A percentile compares a stretch with the other conserved stretches of the same genome.
These are phyloP conservation scores for Otolemur crassicaudatus DNA, from an alignment of 2,797 vertebrate genomes.

Conservation along the genomic window DNA sequence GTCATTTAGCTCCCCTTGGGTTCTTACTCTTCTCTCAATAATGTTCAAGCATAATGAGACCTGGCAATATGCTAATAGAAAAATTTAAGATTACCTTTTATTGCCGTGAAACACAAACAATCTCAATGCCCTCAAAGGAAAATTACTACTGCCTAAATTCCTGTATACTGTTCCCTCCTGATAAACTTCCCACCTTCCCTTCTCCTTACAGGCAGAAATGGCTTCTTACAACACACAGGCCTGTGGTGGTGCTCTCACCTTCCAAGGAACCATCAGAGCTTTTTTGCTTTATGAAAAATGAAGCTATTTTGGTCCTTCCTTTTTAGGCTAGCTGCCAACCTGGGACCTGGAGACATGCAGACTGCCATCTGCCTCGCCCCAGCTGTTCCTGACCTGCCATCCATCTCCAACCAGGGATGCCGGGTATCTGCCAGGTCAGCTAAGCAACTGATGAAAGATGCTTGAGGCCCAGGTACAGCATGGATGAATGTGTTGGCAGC, in stretches of 20 bases:
- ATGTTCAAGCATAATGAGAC: slow-evolving; percentile 19
- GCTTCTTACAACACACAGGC: neutral
- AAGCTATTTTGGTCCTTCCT: slow-evolving; percentile 69
- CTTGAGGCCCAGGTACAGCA: neutral
- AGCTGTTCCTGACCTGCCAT: slow-evolving; percentile 77
- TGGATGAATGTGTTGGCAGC: slow-evolving; percentile 12
- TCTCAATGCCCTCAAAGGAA: slow-evolving; percentile 22
- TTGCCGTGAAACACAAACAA: slow-evolving; percentile 10
- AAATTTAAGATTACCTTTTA: slow-evolving; percentile 42
- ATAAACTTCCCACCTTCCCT: neutral
- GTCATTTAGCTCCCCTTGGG: neutral
- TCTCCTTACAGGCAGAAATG: neutral
- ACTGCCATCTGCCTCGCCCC: slow-evolving; percentile 60
- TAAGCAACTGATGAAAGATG: slow-evolving; percentile 57
- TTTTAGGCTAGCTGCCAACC: slow-evolving; percentile 64
- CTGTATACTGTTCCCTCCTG: neutral
- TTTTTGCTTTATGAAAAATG: slow-evolving; percentile 73
- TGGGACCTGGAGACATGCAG: slow-evolving; percentile 61
- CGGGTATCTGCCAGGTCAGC: slow-evolving; percentile 76
- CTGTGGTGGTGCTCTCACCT: neutral
- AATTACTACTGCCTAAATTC: neutral
- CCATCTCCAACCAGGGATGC: slow-evolving; percentile 56
- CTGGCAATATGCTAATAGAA: slow-evolving; percentile 40
- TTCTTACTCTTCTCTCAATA: slow-evolving; percentile 47
- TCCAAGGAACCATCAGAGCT: slow-evolving; percentile 27